Base-by-base conservation (phyloP, 2,113 vertebrate genomes). In the Bucco capensis region DNA sequence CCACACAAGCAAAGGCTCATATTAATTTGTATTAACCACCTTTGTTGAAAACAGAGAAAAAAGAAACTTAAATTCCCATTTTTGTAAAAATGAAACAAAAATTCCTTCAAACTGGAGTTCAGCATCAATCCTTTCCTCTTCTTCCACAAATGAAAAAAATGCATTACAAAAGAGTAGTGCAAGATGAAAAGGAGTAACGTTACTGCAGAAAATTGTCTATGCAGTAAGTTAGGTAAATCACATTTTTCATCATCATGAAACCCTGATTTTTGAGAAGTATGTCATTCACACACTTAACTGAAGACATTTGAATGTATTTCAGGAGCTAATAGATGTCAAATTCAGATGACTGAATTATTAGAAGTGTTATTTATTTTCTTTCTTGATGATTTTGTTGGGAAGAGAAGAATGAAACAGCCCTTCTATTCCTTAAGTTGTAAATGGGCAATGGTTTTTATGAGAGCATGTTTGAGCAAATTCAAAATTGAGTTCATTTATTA, bases 21-120 rank as follows among this genome's bases (percentile, higher is more conserved):
- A 61, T 80, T 89, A 78, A 89, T 87, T 75, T 87, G 71, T 85
- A 94, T 82, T 82, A 93, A 71, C 77, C 66, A 92, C 19, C 38
- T 92, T 86, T 35, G 22, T 5, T 78, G 17, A 69, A 94, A 79
- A 89, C 12, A 80, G n/a, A n/a, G 75, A 51, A 71, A 79, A 75
- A 0, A 1, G 4, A 47, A 70, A 60, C 4, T 58, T 58, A 49
- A 93, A 76, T 13, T 11, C 2, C 16, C 33, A 3, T 31, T 19
- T 54, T 80, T 42, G 31, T 49, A 73, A 86, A 88, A 87, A 80
- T 50, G 14, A 24, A 71, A 76, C 1, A 54, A 86, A 72, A 62
- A 56, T 7, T 58, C 31, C 37, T 30, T 81, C 16, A 8, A 82
- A 93, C 5, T 81, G 19, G 53, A 89, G 15, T 31, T 83, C 28